A percentile compares a stretch with the other conserved stretches of the same genome.
phyloP scores from a whole-genome alignment of 2,888 invertebrate genomes.

The Volucella inanis region DNA sequence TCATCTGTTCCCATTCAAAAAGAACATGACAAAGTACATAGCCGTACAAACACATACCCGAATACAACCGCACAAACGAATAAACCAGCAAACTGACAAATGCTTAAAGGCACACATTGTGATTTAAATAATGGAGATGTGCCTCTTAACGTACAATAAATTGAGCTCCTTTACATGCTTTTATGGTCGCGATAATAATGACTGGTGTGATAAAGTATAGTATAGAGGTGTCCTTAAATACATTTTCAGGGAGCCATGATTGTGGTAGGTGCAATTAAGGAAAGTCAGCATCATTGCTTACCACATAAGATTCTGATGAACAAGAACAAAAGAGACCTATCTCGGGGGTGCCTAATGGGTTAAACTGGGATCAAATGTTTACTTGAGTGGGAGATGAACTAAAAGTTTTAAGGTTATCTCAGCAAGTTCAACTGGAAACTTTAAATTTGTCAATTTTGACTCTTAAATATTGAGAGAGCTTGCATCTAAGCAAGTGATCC shows the following conservation, averaged over 20 bases:
- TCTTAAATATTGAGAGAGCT: too few relatives aligned
- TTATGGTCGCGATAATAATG: constrained; percentile 13
- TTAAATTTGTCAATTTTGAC: too few relatives aligned
- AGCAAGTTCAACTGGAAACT: too few relatives aligned
- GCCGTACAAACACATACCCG: not conserved
- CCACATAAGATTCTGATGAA: too few relatives aligned
- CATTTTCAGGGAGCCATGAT: not conserved
- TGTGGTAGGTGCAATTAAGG: too few relatives aligned
- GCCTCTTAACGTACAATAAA: not conserved
- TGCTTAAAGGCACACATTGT: not conserved
- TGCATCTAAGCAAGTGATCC: too few relatives aligned
- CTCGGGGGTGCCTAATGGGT: too few relatives aligned
- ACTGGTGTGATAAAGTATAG: not conserved
- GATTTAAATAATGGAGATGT: not conserved
- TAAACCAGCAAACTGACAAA: not conserved
- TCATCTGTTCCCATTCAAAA: not conserved
- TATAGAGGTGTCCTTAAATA: not conserved
- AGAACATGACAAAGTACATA: not conserved
- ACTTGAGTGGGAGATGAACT: too few relatives aligned
- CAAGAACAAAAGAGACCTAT: too few relatives aligned
- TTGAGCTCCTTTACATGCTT: constrained; percentile 15
- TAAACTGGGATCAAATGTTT: too few relatives aligned
- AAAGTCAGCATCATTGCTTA: too few relatives aligned
- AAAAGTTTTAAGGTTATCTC: too few relatives aligned
- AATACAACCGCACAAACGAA: not conserved